A percentile compares a stretch with the other conserved stretches of the same genome.
These are phyloP conservation scores for Drosophila gunungcola DNA, from an alignment of 1,140 invertebrate genomes.

Conservation along the genomic window DNA sequence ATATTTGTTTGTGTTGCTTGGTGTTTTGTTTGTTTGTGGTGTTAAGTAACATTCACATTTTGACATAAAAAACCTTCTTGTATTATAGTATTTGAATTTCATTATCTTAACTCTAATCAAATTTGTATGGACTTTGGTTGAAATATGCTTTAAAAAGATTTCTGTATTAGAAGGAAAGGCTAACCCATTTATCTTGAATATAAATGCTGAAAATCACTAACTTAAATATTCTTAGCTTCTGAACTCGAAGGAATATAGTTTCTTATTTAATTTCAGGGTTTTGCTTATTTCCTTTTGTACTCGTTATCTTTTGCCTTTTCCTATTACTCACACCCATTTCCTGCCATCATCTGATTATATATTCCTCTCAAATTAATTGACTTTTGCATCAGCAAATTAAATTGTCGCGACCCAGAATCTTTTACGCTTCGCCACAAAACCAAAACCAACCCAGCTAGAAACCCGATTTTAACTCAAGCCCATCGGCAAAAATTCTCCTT, in stretches of 20 bases:
- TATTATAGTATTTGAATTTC: background rate
- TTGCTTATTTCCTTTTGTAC: conserved; percentile 6
- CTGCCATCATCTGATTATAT: conserved; percentile 30
- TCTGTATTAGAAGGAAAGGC: too few relatives aligned
- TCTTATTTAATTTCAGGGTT: background rate
- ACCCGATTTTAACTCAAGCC: background rate
- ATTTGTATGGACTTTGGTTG: too few relatives aligned
- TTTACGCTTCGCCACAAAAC: conserved; percentile 36
- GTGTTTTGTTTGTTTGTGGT: background rate
- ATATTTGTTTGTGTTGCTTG: background rate
- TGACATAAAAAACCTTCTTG: conserved; percentile 5
- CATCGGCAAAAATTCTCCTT: background rate
- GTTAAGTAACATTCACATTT: too few relatives aligned
- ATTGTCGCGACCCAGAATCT: conserved; percentile 45
- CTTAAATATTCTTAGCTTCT: background rate
- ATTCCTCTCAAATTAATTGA: conserved; percentile 48
- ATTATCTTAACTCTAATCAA: too few relatives aligned
- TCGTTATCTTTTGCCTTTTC: background rate
- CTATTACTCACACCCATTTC: background rate
- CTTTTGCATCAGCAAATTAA: conserved; percentile 50
- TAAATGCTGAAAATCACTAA: background rate
- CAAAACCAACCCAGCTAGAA: conserved; percentile 16
- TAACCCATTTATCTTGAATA: too few relatives aligned
- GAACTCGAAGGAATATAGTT: background rate
- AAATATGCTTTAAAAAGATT: too few relatives aligned